A percentile compares a stretch with the other conserved stretches of the same genome.
These are phyloP conservation scores for Hyalella azteca DNA, from an alignment of 2,888 invertebrate species.

Conservation along the genomic window DNA sequence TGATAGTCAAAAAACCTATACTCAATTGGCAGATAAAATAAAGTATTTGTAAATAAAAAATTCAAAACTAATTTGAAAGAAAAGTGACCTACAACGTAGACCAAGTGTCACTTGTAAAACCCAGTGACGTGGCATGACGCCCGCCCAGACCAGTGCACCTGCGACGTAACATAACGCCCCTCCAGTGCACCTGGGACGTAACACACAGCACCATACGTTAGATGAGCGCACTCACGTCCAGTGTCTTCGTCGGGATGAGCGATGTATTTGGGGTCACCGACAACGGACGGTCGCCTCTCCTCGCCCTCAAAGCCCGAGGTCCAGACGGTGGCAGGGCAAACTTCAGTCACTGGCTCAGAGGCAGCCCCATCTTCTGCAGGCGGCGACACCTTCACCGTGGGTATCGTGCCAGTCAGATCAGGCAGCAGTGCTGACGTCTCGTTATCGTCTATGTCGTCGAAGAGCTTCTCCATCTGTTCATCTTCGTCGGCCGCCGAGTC, in stretches of 20 bases:
- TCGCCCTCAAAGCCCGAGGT: constrained; percentile 6
- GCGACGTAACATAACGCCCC: neutral
- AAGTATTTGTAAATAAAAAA: too few species aligned
- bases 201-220: neutral
- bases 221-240: neutral
- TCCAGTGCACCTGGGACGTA: neutral
- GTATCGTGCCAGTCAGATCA: neutral
- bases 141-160: neutral
- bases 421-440: neutral
- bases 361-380: neutral
- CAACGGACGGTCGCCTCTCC: constrained; percentile 5
- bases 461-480: constrained; percentile 35
- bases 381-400: neutral
- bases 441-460: neutral
- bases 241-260: constrained; percentile 26
- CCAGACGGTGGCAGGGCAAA: constrained; percentile 16
- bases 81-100: too few species aligned
- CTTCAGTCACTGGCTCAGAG: neutral
- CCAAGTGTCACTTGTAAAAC: neutral
- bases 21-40: too few species aligned
- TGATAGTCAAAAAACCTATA: too few species aligned
- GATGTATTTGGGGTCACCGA: constrained; percentile 31
- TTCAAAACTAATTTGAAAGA: too few species aligned
- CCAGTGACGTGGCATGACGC: neutral
- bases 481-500: constrained; percentile 36